Conservation (phyloP, 2,888 invertebrate genomes). For the Acronicta aceris region DNA sequence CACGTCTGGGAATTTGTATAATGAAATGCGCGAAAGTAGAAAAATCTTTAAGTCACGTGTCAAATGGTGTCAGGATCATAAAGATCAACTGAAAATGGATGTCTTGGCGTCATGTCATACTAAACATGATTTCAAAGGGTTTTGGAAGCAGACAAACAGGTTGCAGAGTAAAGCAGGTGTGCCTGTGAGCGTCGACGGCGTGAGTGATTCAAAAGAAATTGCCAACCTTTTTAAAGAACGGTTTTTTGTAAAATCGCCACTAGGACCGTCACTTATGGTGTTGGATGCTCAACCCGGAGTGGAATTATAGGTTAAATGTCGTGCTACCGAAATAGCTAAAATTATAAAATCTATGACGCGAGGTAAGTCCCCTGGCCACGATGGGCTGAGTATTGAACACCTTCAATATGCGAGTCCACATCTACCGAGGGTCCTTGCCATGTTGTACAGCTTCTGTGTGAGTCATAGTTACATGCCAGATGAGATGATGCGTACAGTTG, state of each 20-base stretch:
- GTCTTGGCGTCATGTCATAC: slow-evolving; percentile 19
- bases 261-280: neutral
- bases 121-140: slow-evolving; percentile 1
- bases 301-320: no score
- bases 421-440: no score
- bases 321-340: no score
- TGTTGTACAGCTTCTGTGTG: slow-evolving; percentile 16
- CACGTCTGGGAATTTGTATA: neutral
- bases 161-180: slow-evolving; percentile 18
- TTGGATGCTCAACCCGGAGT: neutral
- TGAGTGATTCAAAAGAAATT: slow-evolving; percentile 20
- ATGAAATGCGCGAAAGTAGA: no score
- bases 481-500: slow-evolving; percentile 15
- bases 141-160: slow-evolving; percentile 21
- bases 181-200: slow-evolving; percentile 33
- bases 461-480: slow-evolving; percentile 3
- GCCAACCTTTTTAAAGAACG: slow-evolving; percentile 18
- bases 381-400: slow-evolving; percentile 45
- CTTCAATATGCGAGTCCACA: slow-evolving; percentile 15
- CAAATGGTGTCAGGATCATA: slow-evolving; percentile 39
- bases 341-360: slow-evolving; percentile 15
- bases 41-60: slow-evolving; percentile 30
- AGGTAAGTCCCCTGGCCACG: slow-evolving; percentile 47
- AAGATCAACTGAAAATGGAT: slow-evolving; percentile 6
- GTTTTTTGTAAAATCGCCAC: slow-evolving; percentile 3